These are phyloP conservation scores for Cotesia glomerata DNA, from an alignment of 1,140 invertebrate genomes.

Conservation along the genomic window DNA sequence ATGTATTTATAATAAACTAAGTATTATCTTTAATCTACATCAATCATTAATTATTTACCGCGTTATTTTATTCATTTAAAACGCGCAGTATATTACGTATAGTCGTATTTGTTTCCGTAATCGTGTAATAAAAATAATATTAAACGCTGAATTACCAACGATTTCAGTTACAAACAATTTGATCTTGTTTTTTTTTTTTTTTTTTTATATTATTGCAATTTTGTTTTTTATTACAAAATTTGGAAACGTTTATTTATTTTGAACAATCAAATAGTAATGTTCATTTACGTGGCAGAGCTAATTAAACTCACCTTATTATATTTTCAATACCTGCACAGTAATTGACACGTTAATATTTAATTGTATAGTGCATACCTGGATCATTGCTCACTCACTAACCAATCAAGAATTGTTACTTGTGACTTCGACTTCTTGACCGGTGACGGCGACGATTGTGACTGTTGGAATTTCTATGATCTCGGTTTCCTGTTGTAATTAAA, in stretches of 20 bases:
- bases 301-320: constrained; percentile 60
- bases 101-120: not conserved
- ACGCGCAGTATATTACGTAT: not conserved
- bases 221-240: not conserved
- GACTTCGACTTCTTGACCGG: constrained; percentile 62
- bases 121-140: not conserved
- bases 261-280: constrained; percentile 33
- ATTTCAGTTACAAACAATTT: no score
- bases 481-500: constrained; percentile 43
- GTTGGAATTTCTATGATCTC: constrained; percentile 57
- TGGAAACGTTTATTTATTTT: not conserved
- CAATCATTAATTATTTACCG: not conserved
- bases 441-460: constrained; percentile 58
- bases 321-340: constrained; percentile 57
- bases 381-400: constrained; percentile 64
- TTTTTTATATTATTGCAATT: not conserved
- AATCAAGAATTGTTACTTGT: constrained; percentile 64
- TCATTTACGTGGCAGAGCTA: constrained; percentile 58
- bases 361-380: constrained; percentile 62
- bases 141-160: no score
- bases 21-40: constrained; percentile 23
- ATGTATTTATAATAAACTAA: constrained; percentile 17
- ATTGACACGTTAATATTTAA: constrained; percentile 63
- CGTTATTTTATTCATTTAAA: not conserved
- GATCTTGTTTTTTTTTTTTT: no score